Percentiles rank a stretch among this genome's conserved stretches.
phyloP scores from a whole-genome alignment of 2,113 vertebrate species.

The Caranx ignobilis region DNA sequence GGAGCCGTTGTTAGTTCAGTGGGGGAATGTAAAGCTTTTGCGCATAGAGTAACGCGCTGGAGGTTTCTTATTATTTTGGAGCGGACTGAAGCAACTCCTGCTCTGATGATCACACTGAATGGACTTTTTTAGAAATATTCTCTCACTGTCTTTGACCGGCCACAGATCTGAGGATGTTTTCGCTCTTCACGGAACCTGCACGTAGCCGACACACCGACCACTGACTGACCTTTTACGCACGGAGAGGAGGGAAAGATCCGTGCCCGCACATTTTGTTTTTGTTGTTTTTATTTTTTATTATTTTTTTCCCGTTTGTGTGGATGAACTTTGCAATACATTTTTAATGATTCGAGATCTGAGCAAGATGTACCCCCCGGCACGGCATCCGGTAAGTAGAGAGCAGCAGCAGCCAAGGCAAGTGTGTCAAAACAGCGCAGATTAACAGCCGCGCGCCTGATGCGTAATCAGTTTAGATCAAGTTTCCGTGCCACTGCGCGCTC shows the following conservation, averaged over 20 bases:
- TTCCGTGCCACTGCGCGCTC: conserved; percentile 74
- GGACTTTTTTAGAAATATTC: conserved; percentile 57
- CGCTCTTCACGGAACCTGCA: conserved; percentile 28
- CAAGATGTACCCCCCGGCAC: conserved; percentile 82
- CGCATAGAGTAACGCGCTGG: conserved; percentile 34
- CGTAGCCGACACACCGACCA: conserved; percentile 23
- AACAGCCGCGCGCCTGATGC: conserved; percentile 65
- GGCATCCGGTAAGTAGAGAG: conserved; percentile 79
- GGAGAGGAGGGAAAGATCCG: not conserved
- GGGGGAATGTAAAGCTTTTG: conserved; percentile 17
- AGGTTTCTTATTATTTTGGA: conserved; percentile 21
- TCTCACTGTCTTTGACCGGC: not conserved
- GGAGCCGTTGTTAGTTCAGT: conserved; percentile 20
- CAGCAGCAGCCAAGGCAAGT: conserved; percentile 20
- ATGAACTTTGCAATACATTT: conserved; percentile 71
- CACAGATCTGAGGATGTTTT: conserved; percentile 56
- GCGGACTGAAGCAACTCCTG: conserved; percentile 43
- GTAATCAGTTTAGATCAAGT: conserved; percentile 74
- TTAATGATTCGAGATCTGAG: conserved; percentile 83
- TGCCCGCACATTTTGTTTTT: conserved; percentile 34
- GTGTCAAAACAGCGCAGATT: conserved; percentile 63
- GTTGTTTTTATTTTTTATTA: not conserved
- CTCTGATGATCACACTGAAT: conserved; percentile 6
- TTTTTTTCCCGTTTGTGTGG: conserved; percentile 47
- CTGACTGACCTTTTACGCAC: conserved; percentile 68